Conservation (phyloP, 1,140 invertebrate species). For the Lasioglossum baleicum region DNA sequence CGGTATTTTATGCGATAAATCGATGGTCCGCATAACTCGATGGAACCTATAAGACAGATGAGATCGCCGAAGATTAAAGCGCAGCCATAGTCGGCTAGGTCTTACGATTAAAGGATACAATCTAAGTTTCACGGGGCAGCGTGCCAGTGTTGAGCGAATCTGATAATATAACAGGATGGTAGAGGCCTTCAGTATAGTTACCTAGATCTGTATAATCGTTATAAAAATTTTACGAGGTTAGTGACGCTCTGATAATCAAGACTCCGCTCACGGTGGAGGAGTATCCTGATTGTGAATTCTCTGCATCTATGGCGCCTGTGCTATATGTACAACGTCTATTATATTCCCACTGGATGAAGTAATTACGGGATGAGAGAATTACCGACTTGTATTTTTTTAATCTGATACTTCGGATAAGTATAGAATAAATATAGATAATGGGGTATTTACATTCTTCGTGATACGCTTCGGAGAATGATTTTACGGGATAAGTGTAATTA, state of each 20-base stretch:
- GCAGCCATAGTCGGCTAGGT: neutral
- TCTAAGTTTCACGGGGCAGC: neutral
- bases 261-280: neutral
- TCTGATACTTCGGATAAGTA: no score
- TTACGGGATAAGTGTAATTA: no score
- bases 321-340: neutral
- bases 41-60: neutral
- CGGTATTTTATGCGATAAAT: neutral
- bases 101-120: neutral
- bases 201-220: constrained; percentile 25
- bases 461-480: no score
- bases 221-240: constrained; percentile 19
- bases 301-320: neutral
- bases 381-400: no score
- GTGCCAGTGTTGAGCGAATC: neutral
- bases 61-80: constrained; percentile 7
- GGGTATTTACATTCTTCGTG: no score
- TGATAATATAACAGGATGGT: constrained; percentile 3
- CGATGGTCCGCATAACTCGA: neutral
- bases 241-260: constrained; percentile 27
- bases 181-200: constrained; percentile 25
- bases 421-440: no score
- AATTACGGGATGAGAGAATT: neutral
- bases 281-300: neutral
- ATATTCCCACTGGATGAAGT: neutral